These are phyloP conservation scores for Lepidothrix coronata DNA, from an alignment of 2,113 vertebrate species.

Conservation along the genomic window DNA sequence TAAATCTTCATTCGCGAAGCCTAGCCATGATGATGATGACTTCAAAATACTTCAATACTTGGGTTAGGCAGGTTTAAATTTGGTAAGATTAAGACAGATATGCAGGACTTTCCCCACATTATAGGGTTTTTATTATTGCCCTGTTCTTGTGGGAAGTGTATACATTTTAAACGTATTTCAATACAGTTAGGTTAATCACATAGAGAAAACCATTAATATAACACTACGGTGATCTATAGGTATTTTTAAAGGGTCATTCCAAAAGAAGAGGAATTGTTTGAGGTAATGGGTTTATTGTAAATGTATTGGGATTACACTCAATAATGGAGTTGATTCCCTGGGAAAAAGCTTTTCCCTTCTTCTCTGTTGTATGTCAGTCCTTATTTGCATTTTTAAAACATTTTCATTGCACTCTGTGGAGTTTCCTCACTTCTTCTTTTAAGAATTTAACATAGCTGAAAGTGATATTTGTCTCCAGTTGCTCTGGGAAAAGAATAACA, in stretches of 20 bases:
- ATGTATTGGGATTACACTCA: not conserved
- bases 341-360: constrained; percentile 14
- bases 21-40: not conserved
- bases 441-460: constrained; percentile 32
- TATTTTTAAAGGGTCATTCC: constrained; percentile 6
- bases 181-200: not conserved
- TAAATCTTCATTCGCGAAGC: no score
- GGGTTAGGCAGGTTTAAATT: constrained; percentile 57
- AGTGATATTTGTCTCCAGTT: constrained; percentile 37
- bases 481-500: constrained; percentile 30
- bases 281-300: constrained; percentile 10
- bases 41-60: not conserved
- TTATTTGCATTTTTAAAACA: constrained; percentile 61
- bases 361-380: constrained; percentile 18
- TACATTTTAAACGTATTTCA: not conserved
- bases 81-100: constrained; percentile 8
- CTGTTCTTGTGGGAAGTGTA: not conserved
- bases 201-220: not conserved
- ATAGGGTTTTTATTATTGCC: not conserved
- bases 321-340: constrained; percentile 21
- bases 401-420: constrained; percentile 56
- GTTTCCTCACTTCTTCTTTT: constrained; percentile 23
- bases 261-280: not conserved
- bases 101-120: not conserved
- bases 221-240: not conserved